A percentile compares a stretch with the other conserved stretches of the same genome.
Evolutionary conservation across 2,888 invertebrate genomes (phyloP).

Genomic region (Lepidocyrtoides sp.): DNA sequence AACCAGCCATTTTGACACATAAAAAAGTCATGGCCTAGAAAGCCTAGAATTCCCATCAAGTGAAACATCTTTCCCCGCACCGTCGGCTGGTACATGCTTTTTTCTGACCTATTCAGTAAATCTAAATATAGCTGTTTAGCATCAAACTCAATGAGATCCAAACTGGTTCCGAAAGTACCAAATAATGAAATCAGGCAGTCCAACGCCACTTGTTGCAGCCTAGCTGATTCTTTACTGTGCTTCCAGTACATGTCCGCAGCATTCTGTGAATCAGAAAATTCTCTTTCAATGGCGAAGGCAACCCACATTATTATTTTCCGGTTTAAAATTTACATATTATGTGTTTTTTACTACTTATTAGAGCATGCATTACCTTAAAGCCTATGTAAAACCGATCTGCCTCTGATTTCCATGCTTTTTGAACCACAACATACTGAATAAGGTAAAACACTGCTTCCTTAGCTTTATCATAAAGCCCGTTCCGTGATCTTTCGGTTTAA

Average conservation of each 20-base stretch:
- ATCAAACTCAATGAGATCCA: constrained; percentile 74
- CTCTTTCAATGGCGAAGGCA: too few relatives aligned
- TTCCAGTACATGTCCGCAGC: constrained; percentile 76
- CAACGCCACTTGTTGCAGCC: constrained; percentile 81
- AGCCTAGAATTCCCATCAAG: constrained; percentile 80
- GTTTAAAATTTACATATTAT: not conserved
- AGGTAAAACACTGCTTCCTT: constrained; percentile 76
- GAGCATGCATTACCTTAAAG: constrained; percentile 71
- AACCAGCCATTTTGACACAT: constrained; percentile 60
- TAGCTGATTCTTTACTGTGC: constrained; percentile 79
- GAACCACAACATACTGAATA: constrained; percentile 72
- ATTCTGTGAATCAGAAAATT: constrained; percentile 54
- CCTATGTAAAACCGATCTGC: constrained; percentile 62
- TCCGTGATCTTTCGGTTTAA: constrained; percentile 59
- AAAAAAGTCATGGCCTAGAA: constrained; percentile 59
- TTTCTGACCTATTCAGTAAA: constrained; percentile 76
- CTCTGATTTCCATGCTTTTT: constrained; percentile 54
- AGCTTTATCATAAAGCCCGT: constrained; percentile 74
- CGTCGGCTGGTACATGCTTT: constrained; percentile 80
- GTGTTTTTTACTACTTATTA: not conserved
- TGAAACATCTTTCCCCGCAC: constrained; percentile 84
- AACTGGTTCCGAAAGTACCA: constrained; percentile 66
- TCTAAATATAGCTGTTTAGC: constrained; percentile 71
- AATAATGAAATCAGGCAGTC: constrained; percentile 80
- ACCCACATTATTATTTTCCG: too few relatives aligned